Base-by-base conservation (phyloP, 1,140 invertebrate genomes). In the Mylabris phalerata region DNA sequence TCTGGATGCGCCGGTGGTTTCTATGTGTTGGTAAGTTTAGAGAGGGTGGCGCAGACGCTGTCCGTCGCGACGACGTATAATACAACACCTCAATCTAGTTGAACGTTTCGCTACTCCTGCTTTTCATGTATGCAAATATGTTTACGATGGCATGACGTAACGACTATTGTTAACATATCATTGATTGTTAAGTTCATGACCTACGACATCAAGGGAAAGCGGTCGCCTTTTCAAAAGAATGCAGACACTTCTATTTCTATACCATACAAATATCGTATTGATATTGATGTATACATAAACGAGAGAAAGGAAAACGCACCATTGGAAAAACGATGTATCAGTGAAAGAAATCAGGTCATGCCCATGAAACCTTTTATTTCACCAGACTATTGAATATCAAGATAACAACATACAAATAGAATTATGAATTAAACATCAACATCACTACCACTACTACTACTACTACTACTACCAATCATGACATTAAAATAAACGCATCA, bases 141-240 rank as follows among this genome's bases (percentile, higher is more conserved):
- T 70, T 70, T 71, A 69, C 70, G 66, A 70, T 68, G 60, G 55
- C 59, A 61, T 71, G 70, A 71, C 69, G 69, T 70, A 68, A 70
- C 65, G 64, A 66, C 67, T 71, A 71, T 71, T 71, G 70, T 71
- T 71, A 69, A 71, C 67, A 69, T 69, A 68, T 70, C 70, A 71
- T 71, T 71, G 70, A 71, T 71, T 71, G 70, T 71, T 70, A 69
- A 67, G 70, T 71, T 70, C 70, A 67, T 70, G 70, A 71, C 70
- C 70, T 69, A 64, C 62, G 41, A 43, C 55, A 64, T 65, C 64
- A 42, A 60, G 62, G 65, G 63, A 70, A 65, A 63, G 67, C 63
- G 57, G 61, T 59, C 46, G 42, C 55, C 32, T 55, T 48, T 59
- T 51, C 57, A 52, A 64, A 61, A 60, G 58, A 59, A 59, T 52